phyloP scores from a whole-genome alignment of 2,797 vertebrate genomes.

The Mastacembelus armatus region DNA sequence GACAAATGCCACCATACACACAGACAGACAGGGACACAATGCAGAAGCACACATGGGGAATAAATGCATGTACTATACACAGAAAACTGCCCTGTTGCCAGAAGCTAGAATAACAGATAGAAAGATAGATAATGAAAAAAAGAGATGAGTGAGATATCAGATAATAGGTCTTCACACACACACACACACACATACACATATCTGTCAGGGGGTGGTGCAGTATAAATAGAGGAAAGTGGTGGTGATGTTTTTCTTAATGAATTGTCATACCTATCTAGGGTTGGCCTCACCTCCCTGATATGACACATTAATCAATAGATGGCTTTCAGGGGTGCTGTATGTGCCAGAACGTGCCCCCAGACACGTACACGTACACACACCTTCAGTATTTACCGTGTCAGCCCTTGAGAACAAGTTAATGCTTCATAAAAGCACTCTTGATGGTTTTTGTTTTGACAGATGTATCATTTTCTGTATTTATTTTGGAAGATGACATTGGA shows the following conservation, averaged over 20 bases:
- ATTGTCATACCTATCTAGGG: conserved; percentile 51
- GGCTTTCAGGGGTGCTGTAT: conserved; percentile 20
- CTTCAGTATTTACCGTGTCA: conserved; percentile 1
- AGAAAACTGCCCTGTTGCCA: background rate
- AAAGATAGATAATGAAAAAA: background rate
- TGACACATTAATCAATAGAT: conserved; percentile 58
- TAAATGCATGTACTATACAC: background rate
- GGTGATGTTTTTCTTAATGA: conserved; percentile 66
- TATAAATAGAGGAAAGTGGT: conserved; percentile 44
- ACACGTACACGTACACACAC: conserved; percentile 11
- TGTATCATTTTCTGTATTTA: background rate
- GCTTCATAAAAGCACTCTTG: conserved; percentile 33
- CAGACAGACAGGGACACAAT: background rate
- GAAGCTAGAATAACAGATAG: background rate
- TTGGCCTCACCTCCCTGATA: conserved; percentile 47
- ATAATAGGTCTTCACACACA: background rate
- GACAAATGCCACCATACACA: conserved; percentile 5
- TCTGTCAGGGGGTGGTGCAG: conserved; percentile 1
- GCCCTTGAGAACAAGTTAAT: conserved; percentile 22
- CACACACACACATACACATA: no score
- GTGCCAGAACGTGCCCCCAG: conserved; percentile 5
- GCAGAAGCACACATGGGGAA: conserved; percentile 1
- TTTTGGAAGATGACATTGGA: background rate
- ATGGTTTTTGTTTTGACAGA: conserved; percentile 24
- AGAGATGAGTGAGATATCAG: background rate